A percentile compares a stretch with the other conserved stretches of the same genome.
Evolutionary conservation across 2,113 vertebrate species (phyloP).

Genomic region (Zingel zingel): DNA sequence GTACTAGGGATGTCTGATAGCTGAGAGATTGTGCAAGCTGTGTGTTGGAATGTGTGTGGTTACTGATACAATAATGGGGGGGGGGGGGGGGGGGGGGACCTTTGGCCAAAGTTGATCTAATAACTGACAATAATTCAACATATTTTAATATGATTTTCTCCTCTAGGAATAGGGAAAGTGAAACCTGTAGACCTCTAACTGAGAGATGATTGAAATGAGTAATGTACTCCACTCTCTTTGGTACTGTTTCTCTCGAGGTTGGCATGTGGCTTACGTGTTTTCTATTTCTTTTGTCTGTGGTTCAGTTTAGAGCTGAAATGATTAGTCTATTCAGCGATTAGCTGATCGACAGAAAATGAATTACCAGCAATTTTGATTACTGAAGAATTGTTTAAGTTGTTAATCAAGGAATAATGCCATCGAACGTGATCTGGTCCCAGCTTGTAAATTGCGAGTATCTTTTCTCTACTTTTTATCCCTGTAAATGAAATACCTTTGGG

Average conservation of each 20-base stretch:
- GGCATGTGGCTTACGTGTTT: background rate
- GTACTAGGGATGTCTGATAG: background rate
- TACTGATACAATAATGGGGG: background rate
- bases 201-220: background rate
- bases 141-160: background rate
- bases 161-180: background rate
- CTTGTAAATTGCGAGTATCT: background rate
- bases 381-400: background rate
- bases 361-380: background rate
- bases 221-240: background rate
- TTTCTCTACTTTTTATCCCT: background rate
- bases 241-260: background rate
- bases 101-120: background rate
- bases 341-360: background rate
- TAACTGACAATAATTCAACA: background rate
- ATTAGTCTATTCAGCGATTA: background rate
- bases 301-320: background rate
- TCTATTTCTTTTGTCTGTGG: background rate
- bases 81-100: too few species aligned
- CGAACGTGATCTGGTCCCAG: too few species aligned
- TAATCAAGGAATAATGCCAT: background rate
- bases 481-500: background rate
- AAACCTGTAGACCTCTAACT: background rate
- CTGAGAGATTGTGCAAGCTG: background rate
- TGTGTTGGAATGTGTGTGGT: background rate